phyloP scores from a whole-genome alignment of 2,888 invertebrate species.

The Nysson spinosus region DNA sequence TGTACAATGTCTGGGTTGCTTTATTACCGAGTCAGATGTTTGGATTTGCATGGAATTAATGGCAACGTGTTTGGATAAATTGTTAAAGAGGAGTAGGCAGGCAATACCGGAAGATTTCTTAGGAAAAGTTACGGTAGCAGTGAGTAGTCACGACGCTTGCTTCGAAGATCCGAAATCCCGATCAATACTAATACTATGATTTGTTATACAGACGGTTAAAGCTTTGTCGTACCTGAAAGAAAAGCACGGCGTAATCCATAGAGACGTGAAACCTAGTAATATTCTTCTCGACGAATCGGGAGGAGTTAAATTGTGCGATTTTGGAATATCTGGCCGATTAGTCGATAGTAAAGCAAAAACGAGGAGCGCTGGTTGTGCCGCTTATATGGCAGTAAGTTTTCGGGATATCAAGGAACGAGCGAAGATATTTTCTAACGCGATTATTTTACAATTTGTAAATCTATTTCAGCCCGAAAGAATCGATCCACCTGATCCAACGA shows the following conservation, averaged over 20 bases:
- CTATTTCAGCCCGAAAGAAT: constrained; percentile 96
- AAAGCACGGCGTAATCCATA: constrained; percentile 96
- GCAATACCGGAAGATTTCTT: constrained; percentile 98
- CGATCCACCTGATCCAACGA: constrained; percentile 93
- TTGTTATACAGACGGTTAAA: constrained; percentile 90
- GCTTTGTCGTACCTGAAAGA: constrained; percentile 98
- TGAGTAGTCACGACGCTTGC: constrained; percentile 78
- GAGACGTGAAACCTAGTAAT: constrained; percentile 99
- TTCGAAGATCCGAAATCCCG: background rate
- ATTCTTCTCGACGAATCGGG: constrained; percentile 97
- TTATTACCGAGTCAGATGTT: constrained; percentile 97
- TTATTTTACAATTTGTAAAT: no score
- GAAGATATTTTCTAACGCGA: no score
- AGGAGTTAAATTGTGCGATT: constrained; percentile 98
- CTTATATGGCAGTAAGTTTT: constrained; percentile 95
- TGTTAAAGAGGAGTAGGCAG: constrained; percentile 89
- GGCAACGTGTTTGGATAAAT: constrained; percentile 98
- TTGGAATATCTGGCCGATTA: constrained; percentile 98
- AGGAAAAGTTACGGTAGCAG: constrained; percentile 97
- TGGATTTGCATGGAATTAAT: constrained; percentile 99
- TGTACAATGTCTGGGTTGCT: constrained; percentile 97
- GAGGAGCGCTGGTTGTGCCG: constrained; percentile 98
- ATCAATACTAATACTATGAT: constrained; percentile 22
- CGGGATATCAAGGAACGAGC: no score
- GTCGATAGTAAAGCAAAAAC: constrained; percentile 99